Percentiles rank a stretch among this genome's conserved stretches.
Evolutionary conservation across 2,888 invertebrate species (phyloP).

Genomic region (Rhyacophila evoluta): DNA sequence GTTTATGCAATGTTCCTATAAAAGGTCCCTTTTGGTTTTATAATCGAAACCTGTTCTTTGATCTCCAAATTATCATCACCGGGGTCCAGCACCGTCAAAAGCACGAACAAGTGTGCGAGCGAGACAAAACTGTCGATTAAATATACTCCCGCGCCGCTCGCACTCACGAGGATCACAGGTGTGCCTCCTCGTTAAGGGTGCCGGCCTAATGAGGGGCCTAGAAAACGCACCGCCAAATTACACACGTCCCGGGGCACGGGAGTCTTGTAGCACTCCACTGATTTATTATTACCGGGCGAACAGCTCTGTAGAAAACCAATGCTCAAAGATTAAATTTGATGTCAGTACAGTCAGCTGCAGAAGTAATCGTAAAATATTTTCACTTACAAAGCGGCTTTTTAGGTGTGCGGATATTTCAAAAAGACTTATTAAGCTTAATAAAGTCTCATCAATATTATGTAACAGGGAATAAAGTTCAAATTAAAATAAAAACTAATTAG

Average conservation of each 20-base stretch:
- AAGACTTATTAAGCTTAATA: too few relatives aligned
- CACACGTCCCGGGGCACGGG: slow-evolving; percentile 31
- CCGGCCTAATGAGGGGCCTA: slow-evolving; percentile 23
- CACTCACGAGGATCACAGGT: slow-evolving; percentile 20
- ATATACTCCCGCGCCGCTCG: neutral
- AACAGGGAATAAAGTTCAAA: too few relatives aligned
- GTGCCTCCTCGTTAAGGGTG: slow-evolving; percentile 24
- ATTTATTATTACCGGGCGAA: slow-evolving; percentile 14
- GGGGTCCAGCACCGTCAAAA: neutral
- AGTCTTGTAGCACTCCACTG: slow-evolving; percentile 1
- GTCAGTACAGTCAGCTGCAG: neutral
- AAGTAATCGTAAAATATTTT: neutral
- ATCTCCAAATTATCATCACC: slow-evolving; percentile 14
- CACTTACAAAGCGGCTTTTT: too few relatives aligned
- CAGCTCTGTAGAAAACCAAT: slow-evolving; percentile 12
- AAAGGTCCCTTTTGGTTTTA: neutral
- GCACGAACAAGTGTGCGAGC: slow-evolving; percentile 9
- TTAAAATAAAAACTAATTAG: too few relatives aligned
- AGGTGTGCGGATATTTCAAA: too few relatives aligned
- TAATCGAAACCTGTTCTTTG: slow-evolving; percentile 18
- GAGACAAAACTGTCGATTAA: slow-evolving; percentile 5
- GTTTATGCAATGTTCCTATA: neutral
- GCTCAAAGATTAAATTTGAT: neutral
- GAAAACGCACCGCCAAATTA: slow-evolving; percentile 30
- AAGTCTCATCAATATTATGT: too few relatives aligned